A percentile compares a stretch with the other conserved stretches of the same genome.
Conservation (phyloP, 2,888 invertebrate genomes). For the Parthenolecanium corni region DNA sequence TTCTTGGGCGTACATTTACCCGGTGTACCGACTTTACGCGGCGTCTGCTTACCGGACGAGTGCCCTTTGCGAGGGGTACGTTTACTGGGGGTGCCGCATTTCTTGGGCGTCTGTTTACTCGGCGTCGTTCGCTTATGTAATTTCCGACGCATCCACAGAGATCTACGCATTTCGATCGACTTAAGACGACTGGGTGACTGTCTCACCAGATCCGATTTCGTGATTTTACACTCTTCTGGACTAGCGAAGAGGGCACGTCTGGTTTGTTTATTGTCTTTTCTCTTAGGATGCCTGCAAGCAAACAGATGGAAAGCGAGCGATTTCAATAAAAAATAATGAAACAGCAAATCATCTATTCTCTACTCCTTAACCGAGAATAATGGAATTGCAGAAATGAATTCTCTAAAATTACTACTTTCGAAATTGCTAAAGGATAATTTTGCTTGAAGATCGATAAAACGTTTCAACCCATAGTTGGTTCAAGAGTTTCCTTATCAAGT, state of each 20-base stretch:
- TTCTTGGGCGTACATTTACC: not conserved
- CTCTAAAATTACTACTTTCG: too few relatives aligned
- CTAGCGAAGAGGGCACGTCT: constrained; percentile 18
- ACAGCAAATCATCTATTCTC: too few relatives aligned
- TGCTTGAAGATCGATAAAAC: too few relatives aligned
- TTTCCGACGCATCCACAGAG: constrained; percentile 12
- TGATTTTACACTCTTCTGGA: constrained; percentile 6
- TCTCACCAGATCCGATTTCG: not conserved
- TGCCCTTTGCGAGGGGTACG: not conserved
- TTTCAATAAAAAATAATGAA: too few relatives aligned
- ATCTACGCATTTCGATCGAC: constrained; percentile 1
- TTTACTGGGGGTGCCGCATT: constrained; percentile 5
- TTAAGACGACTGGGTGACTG: constrained; percentile 7
- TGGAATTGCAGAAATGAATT: too few relatives aligned
- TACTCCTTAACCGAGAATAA: too few relatives aligned
- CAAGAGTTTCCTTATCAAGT: too few relatives aligned
- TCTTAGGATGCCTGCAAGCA: constrained; percentile 5
- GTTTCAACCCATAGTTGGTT: too few relatives aligned
- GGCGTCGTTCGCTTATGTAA: constrained; percentile 5
- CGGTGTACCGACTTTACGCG: constrained; percentile 5
- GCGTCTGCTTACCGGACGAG: not conserved
- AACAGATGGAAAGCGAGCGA: too few relatives aligned
- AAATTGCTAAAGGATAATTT: too few relatives aligned
- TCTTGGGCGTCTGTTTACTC: constrained; percentile 12
- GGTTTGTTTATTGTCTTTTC: not conserved